Percentiles rank a stretch among this genome's conserved stretches.
Conservation (phyloP, 2,113 vertebrate genomes). For the Burhinus oedicnemus region DNA sequence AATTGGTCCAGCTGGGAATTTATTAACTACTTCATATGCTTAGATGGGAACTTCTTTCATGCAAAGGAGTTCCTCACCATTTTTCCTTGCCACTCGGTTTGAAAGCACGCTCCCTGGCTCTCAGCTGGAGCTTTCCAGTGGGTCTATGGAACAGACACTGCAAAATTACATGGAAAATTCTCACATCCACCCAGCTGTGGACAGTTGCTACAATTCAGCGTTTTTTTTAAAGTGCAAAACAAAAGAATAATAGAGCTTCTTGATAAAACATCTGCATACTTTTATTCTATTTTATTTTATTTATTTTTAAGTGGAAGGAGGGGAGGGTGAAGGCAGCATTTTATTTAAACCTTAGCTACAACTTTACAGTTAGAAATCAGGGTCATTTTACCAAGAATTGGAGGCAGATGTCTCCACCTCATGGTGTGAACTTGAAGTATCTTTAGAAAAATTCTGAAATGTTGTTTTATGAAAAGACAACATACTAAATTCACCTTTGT, state of each 20-base stretch:
- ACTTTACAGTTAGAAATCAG: accelerated
- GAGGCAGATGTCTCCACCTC: background rate
- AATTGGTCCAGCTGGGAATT: background rate
- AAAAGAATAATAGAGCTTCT: background rate
- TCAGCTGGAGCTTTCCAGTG: background rate
- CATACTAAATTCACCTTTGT: accelerated
- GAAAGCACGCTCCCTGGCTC: background rate
- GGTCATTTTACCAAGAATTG: background rate
- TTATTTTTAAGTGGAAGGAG: background rate
- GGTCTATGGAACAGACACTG: accelerated
- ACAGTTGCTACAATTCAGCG: background rate
- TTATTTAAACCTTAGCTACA: background rate
- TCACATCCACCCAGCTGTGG: background rate
- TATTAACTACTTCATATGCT: accelerated
- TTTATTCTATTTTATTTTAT: background rate
- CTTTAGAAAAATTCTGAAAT: background rate
- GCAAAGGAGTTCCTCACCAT: accelerated
- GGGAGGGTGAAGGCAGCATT: background rate
- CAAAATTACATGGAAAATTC: background rate
- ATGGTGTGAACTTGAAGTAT: background rate
- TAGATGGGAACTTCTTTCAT: background rate
- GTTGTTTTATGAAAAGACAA: background rate
- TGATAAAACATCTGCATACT: background rate
- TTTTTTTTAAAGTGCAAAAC: background rate
- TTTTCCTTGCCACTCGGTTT: background rate